A percentile compares a stretch with the other conserved stretches of the same genome.
Evolutionary conservation across 2,888 invertebrate genomes (phyloP).

Genomic region (Oasisia sp.): DNA sequence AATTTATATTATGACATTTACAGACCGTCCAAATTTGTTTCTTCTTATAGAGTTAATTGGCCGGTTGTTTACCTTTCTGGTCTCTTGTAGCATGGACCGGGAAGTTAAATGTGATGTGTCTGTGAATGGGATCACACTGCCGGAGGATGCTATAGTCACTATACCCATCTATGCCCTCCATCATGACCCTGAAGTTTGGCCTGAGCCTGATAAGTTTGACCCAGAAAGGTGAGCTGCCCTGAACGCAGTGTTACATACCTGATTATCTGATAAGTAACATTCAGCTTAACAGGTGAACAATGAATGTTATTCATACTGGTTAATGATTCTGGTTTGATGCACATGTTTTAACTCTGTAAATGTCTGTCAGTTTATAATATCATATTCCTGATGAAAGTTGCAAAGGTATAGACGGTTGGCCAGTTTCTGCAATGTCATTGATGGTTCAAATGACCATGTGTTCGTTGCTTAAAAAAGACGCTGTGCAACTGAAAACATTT

Average conservation of each 20-base stretch:
- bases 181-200: slow-evolving; percentile 38
- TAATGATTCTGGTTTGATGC: no score
- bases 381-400: no score
- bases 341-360: no score
- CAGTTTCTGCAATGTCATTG: background rate
- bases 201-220: slow-evolving; percentile 38
- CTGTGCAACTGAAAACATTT: background rate
- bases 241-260: background rate
- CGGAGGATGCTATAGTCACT: slow-evolving; percentile 22
- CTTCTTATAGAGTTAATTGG: background rate
- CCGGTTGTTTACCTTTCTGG: no score
- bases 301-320: no score
- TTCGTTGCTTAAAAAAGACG: no score
- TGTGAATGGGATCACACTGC: background rate
- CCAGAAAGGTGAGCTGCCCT: slow-evolving; percentile 38
- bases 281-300: no score
- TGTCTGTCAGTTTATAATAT: no score
- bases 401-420: no score
- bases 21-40: background rate
- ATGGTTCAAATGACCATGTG: background rate
- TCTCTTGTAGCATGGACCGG: background rate
- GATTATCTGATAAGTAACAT: background rate
- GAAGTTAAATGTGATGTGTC: background rate
- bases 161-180: slow-evolving; percentile 39
- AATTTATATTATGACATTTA: background rate